Percentiles rank a stretch among this genome's conserved stretches.
Conservation (phyloP, 2,888 invertebrate genomes). For the Autographa pulchrina region DNA sequence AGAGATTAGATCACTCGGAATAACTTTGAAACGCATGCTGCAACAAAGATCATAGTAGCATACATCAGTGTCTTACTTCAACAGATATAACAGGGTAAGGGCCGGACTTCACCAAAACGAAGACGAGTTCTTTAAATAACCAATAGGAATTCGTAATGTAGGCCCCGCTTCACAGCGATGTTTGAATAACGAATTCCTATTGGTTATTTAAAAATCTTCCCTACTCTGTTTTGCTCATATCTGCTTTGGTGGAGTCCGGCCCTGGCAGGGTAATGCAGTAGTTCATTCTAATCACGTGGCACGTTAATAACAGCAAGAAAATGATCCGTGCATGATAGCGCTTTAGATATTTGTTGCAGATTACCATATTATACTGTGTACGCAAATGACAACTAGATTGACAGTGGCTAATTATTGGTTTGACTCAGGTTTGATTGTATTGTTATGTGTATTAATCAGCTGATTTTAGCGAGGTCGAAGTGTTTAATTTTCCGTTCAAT, state of each 20-base stretch:
- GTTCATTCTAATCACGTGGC: constrained; percentile 31
- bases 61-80: constrained; percentile 27
- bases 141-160: too few species aligned
- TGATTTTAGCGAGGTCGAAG: too few species aligned
- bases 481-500: too few species aligned
- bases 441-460: background rate
- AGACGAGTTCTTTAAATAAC: too few species aligned
- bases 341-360: background rate
- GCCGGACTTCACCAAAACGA: too few species aligned
- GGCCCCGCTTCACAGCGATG: too few species aligned
- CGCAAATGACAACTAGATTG: background rate
- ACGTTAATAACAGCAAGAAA: constrained; percentile 9
- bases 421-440: background rate
- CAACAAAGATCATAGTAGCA: constrained; percentile 30
- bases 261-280: constrained; percentile 16
- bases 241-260: too few species aligned
- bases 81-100: constrained; percentile 13
- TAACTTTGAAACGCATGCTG: constrained; percentile 21
- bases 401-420: background rate
- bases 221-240: too few species aligned
- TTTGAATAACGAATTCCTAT: too few species aligned
- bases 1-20: constrained; percentile 41
- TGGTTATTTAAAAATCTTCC: too few species aligned
- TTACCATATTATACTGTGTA: background rate
- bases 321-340: constrained; percentile 1